Evolutionary conservation across 2,888 invertebrate genomes (phyloP).

Genomic region (Hybos culiciformis): DNA sequence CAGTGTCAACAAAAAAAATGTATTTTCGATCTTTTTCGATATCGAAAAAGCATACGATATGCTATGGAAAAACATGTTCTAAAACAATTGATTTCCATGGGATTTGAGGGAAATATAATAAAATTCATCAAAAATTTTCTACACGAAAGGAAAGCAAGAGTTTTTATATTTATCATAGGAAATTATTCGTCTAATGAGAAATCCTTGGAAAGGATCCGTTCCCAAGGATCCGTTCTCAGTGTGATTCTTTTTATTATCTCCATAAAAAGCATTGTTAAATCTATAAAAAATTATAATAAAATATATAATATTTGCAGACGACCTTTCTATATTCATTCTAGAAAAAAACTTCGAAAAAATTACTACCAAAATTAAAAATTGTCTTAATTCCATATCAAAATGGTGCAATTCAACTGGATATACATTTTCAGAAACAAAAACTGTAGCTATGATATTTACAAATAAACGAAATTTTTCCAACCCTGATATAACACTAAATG

Average conservation of each 20-base stretch:
- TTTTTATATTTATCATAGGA: not conserved
- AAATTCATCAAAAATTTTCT: not conserved
- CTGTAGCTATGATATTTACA: too few relatives aligned
- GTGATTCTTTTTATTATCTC: not conserved
- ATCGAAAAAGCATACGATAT: too few relatives aligned
- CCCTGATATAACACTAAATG: too few relatives aligned
- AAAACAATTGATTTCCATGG: not conserved
- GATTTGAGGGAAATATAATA: not conserved
- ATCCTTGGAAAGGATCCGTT: not conserved
- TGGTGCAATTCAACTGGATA: too few relatives aligned
- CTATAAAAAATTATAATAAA: not conserved
- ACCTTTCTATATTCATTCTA: not conserved
- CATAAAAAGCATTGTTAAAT: not conserved
- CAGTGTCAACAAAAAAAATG: too few relatives aligned
- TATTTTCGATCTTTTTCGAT: too few relatives aligned
- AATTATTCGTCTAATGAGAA: not conserved
- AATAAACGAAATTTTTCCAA: too few relatives aligned
- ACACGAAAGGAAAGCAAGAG: not conserved
- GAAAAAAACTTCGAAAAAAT: not conserved
- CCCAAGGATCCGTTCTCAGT: conserved; percentile 1
- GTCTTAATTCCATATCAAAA: too few relatives aligned
- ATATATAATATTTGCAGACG: not conserved
- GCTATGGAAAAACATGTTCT: not conserved
- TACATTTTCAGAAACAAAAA: too few relatives aligned
- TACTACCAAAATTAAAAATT: too few relatives aligned